Percentiles rank a stretch among this genome's conserved stretches.
Evolutionary conservation across 2,797 vertebrate species (phyloP).

Genomic region (Linurgus olivaceus): DNA sequence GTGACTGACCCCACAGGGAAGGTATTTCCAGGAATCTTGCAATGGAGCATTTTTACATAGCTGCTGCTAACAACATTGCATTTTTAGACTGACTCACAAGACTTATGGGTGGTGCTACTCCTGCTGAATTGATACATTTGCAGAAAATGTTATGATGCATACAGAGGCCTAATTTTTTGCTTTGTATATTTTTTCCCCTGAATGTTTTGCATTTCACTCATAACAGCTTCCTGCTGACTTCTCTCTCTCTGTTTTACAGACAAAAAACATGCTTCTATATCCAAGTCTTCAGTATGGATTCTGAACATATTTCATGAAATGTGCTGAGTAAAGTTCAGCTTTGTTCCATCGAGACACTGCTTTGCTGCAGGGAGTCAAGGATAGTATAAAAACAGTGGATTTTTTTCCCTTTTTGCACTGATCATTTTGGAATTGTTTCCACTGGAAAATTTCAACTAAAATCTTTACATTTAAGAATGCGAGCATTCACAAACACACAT

Average conservation of each 20-base stretch:
- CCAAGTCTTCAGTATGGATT: background rate
- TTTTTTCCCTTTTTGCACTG: background rate
- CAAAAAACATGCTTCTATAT: background rate
- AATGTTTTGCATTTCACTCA: background rate
- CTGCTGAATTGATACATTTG: background rate
- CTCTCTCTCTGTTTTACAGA: background rate
- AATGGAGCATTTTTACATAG: background rate
- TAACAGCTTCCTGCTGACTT: background rate
- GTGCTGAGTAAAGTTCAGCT: background rate
- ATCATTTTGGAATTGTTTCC: background rate
- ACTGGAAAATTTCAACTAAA: background rate
- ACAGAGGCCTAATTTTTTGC: background rate
- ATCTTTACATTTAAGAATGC: background rate
- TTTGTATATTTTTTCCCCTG: accelerated
- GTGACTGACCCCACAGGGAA: background rate
- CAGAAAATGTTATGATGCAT: background rate
- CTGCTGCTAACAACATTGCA: background rate
- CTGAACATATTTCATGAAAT: background rate
- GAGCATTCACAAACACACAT: conserved; percentile 2
- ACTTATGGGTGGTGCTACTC: background rate
- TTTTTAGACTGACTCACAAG: background rate
- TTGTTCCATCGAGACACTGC: background rate
- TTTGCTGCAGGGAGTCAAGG: background rate
- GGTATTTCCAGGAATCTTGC: background rate
- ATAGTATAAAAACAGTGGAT: background rate